phyloP scores from a whole-genome alignment of 92 coral and sea anemone genomes.

The Phenganax subtilis region DNA sequence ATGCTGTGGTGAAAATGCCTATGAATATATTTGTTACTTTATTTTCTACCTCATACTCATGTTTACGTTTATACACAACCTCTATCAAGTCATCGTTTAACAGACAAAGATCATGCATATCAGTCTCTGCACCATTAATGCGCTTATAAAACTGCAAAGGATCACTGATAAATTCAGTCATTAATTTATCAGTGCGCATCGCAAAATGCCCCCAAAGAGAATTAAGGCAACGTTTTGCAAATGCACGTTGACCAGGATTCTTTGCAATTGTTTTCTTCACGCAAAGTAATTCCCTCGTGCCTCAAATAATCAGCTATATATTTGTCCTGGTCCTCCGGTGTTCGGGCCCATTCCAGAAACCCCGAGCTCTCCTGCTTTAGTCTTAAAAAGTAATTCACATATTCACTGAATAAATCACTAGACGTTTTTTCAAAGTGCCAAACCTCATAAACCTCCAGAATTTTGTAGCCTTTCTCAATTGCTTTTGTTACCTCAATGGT shows the following conservation, averaged over 20 bases:
- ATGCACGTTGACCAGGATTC: too few relatives aligned
- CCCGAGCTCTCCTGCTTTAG: conserved; percentile 45
- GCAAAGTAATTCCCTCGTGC: not conserved
- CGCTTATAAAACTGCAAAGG: conserved; percentile 32
- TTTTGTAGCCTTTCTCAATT: too few relatives aligned
- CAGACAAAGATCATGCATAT: conserved; percentile 41
- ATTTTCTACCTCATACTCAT: conserved; percentile 37
- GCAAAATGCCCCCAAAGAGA: not conserved
- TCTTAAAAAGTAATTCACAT: conserved; percentile 45
- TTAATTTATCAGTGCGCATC: conserved; percentile 31
- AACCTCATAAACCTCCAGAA: conserved; percentile 31
- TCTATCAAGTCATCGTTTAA: conserved; percentile 49
- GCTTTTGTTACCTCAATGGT: too few relatives aligned
- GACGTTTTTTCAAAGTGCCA: conserved; percentile 35
- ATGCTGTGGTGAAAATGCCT: conserved; percentile 53
- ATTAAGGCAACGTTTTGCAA: too few relatives aligned
- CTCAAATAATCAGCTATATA: conserved; percentile 23
- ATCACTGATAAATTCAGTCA: conserved; percentile 40
- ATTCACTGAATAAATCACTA: conserved; percentile 32
- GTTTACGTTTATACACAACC: conserved; percentile 44
- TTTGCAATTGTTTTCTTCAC: too few relatives aligned
- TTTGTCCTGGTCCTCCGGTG: conserved; percentile 21
- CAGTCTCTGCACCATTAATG: conserved; percentile 41
- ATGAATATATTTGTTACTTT: conserved; percentile 50
- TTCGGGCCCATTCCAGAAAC: conserved; percentile 28